A percentile compares a stretch with the other conserved stretches of the same genome.
Evolutionary conservation across 1,140 invertebrate species (phyloP).

Genomic region (Sycophaga agraensis): DNA sequence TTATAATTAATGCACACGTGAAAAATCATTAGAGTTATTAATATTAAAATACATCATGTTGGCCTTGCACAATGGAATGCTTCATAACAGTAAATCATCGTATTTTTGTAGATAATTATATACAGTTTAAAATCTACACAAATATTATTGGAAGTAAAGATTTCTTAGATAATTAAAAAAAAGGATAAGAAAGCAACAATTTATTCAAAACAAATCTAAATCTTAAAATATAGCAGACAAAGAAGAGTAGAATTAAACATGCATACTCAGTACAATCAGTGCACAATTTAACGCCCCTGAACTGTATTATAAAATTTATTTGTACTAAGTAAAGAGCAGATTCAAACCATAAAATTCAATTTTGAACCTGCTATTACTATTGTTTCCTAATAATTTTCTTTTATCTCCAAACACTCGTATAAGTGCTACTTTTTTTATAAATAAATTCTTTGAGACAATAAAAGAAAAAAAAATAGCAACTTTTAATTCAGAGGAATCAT

Average conservation of each 20-base stretch:
- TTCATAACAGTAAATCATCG: conserved; percentile 38
- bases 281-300: conserved; percentile 13
- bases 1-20: conserved; percentile 8
- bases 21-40: conserved; percentile 35
- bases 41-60: conserved; percentile 29
- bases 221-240: conserved; percentile 18
- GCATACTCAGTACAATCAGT: conserved; percentile 15
- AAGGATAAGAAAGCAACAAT: neutral
- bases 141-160: conserved; percentile 43
- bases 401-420: conserved; percentile 44
- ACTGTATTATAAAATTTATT: conserved; percentile 11
- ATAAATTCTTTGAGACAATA: conserved; percentile 44
- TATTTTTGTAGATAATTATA: conserved; percentile 39
- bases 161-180: conserved; percentile 26
- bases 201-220: conserved; percentile 10
- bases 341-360: conserved; percentile 33
- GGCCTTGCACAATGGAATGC: conserved; percentile 42
- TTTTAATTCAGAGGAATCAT: conserved; percentile 30
- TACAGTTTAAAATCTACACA: conserved; percentile 49
- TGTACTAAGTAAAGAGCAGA: conserved; percentile 21
- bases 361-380: conserved; percentile 25
- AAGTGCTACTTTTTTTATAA: conserved; percentile 51
- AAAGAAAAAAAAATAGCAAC: conserved; percentile 34
- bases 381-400: conserved; percentile 31
- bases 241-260: conserved; percentile 27